Base-by-base conservation (phyloP, 2,888 invertebrate species). In the Lacanobia wlatinum region DNA sequence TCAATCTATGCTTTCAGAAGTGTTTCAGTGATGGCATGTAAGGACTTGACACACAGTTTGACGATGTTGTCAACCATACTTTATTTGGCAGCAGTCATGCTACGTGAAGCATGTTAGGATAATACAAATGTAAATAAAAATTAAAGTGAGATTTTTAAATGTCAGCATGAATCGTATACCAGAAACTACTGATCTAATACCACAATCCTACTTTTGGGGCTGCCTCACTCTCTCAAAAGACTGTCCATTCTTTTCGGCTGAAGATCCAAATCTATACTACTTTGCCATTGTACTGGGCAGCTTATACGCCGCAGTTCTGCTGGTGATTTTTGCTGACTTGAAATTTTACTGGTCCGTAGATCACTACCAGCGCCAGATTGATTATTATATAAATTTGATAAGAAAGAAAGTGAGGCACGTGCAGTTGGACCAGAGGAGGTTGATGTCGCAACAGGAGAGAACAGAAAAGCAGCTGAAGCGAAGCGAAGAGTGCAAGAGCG, bases 331-430 rank as follows among this genome's bases (percentile, higher is more conserved):
- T 23, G 84, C 86, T 38, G 95, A 96, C 76, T 76, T 94, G 23
- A 90, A 87, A 48, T 94, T 95, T 82, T 94, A 90, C 80, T 94
- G 94, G 93, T 87, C 92, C 4, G 48, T 94, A 40, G 94, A 94
- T 64, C 85, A 82, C 21, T 89, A 94, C 21, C 92, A 93, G 58
- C 82, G 84, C 14, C 90, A 93, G 64, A 89, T 94, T 7, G 90
- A 93, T 64, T 88, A 90, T 72, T 93, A 91, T 64, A 88, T 94
- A 50, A 90, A 91, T 71, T 76, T 90, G 38, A 88, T 95, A 1
- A 90, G 86, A 75, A 90, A 89, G 43, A 95, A 95, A 86, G 87
- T 96, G 58, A 86, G 84, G 28, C 80, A 82, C 3, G 91, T 95
- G 0, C 91, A 94, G 56, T 72, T 87, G 64, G 89, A 94, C 78